Evolutionary conservation across 2,888 invertebrate genomes (phyloP).

Genomic region (Nephrotoma flavescens): DNA sequence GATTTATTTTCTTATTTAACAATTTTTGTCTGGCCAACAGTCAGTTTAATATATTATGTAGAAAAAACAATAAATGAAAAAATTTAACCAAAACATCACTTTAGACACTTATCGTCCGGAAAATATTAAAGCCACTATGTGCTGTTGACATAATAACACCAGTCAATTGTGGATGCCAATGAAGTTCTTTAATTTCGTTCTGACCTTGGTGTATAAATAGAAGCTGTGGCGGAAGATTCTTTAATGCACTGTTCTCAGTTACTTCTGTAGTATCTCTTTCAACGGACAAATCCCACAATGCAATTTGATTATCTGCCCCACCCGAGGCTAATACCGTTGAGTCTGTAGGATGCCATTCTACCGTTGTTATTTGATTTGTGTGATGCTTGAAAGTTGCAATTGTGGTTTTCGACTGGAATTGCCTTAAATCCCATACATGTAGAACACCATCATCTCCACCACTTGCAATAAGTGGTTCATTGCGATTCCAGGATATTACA

Average conservation of each 20-base stretch:
- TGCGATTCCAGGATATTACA: conserved; percentile 92
- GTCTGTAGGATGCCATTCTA: conserved; percentile 94
- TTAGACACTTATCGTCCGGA: conserved; percentile 91
- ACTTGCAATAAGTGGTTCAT: conserved; percentile 80
- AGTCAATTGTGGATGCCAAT: conserved; percentile 95
- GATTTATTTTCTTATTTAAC: neutral
- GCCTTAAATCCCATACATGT: conserved; percentile 90
- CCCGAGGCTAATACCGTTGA: conserved; percentile 85
- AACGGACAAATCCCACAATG: conserved; percentile 91
- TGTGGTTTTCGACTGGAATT: conserved; percentile 60
- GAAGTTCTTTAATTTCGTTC: conserved; percentile 92
- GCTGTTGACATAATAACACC: conserved; percentile 91
- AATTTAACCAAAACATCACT: neutral
- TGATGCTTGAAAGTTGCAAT: conserved; percentile 95
- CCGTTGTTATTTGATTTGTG: conserved; percentile 79
- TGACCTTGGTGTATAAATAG: conserved; percentile 98
- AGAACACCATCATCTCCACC: conserved; percentile 93
- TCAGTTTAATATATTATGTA: neutral
- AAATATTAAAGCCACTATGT: conserved; percentile 89
- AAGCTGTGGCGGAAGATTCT: conserved; percentile 84
- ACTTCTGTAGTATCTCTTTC: conserved; percentile 62
- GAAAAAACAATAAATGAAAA: neutral
- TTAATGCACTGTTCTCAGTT: conserved; percentile 49
- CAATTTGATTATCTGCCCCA: conserved; percentile 90
- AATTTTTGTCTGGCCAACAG: neutral